Conservation (phyloP, 1,140 invertebrate species). For the Zaprionus inermis region DNA sequence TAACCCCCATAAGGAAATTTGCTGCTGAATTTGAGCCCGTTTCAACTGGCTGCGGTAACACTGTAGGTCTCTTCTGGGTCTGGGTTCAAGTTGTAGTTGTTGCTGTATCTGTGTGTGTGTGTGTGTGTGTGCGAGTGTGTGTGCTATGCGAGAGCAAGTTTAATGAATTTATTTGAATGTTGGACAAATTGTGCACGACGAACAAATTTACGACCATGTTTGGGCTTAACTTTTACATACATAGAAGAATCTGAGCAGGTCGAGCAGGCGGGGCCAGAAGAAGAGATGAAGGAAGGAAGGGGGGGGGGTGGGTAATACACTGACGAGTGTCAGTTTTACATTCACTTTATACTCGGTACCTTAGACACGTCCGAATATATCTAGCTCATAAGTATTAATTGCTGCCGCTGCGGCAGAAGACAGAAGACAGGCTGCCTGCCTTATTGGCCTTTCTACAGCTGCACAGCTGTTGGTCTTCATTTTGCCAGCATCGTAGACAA, state of each 20-base stretch:
- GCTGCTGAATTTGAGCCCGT: conserved; percentile 40
- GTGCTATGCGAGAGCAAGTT: conserved; percentile 55
- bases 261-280: neutral
- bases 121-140: conserved; percentile 31
- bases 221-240: conserved; percentile 47
- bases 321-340: conserved; percentile 78
- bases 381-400: conserved; percentile 61
- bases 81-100: conserved; percentile 38
- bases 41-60: conserved; percentile 49
- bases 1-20: conserved; percentile 46
- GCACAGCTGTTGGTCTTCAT: conserved; percentile 65
- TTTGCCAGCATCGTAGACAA: neutral
- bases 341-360: conserved; percentile 76
- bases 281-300: conserved; percentile 9
- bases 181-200: conserved; percentile 80
- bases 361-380: conserved; percentile 48
- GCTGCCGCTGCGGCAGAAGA: conserved; percentile 54
- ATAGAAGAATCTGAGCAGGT: conserved; percentile 3
- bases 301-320: neutral
- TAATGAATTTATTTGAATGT: conserved; percentile 83
- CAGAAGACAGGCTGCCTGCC: conserved; percentile 14
- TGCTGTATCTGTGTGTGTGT: conserved; percentile 24
- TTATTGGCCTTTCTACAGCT: conserved; percentile 63
- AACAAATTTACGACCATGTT: conserved; percentile 78
- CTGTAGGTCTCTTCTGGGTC: conserved; percentile 32